These are phyloP conservation scores for Morpho deidamia DNA, from an alignment of 2,888 invertebrate species.

Conservation along the genomic window DNA sequence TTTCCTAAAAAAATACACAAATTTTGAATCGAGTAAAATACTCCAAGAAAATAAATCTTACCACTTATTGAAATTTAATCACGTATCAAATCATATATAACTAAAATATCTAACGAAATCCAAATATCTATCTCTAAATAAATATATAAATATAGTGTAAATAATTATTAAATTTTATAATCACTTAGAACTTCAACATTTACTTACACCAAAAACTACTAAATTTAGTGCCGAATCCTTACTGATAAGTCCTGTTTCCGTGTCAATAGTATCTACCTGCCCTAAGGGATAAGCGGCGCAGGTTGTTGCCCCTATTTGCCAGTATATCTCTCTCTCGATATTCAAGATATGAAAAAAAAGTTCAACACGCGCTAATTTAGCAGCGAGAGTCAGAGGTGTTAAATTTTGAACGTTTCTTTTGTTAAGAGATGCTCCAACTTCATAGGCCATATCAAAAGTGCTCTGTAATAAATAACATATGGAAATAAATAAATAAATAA, in stretches of 20 bases:
- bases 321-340: constrained; percentile 96
- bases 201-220: constrained; percentile 95
- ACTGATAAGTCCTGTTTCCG: constrained; percentile 93
- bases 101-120: no score
- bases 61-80: no score
- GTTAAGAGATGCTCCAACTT: constrained; percentile 93
- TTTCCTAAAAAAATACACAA: constrained; percentile 83
- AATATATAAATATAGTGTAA: no score
- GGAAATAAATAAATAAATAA: no score
- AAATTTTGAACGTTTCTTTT: constrained; percentile 91
- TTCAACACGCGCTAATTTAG: constrained; percentile 94
- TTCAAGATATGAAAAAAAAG: constrained; percentile 98
- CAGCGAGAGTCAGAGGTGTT: constrained; percentile 95
- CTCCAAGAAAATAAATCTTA: no score
- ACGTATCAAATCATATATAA: no score
- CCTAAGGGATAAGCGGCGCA: constrained; percentile 98
- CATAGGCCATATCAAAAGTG: constrained; percentile 96
- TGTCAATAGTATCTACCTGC: constrained; percentile 96
- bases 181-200: no score
- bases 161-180: no score
- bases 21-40: no score
- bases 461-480: constrained; percentile 66
- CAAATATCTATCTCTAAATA: no score
- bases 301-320: constrained; percentile 97
- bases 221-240: constrained; percentile 96